Conservation (phyloP, 1,140 invertebrate genomes). For the Oreohelix idahoensis region DNA sequence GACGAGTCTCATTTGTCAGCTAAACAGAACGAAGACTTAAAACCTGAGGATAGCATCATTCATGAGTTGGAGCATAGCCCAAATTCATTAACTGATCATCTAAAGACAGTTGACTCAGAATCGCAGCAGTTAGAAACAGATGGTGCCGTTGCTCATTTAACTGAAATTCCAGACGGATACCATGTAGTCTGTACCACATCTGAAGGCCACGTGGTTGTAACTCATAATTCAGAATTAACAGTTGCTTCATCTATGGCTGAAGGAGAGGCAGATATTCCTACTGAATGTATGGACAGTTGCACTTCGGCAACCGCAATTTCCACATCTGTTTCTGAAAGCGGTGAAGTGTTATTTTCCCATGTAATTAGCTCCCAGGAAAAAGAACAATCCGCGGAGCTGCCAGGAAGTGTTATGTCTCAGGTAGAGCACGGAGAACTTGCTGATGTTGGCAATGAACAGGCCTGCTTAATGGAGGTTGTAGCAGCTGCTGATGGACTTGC, state of each 20-base stretch:
- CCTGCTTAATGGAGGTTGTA: constrained; percentile 8
- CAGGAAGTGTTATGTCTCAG: constrained; percentile 1
- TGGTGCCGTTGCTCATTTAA: constrained; percentile 1
- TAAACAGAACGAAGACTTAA: neutral
- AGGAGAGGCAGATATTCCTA: neutral
- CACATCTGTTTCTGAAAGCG: neutral
- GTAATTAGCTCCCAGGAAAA: neutral
- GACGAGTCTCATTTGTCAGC: neutral
- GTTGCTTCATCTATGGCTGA: neutral
- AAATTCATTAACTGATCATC: neutral
- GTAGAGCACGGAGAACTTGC: neutral
- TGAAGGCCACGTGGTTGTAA: constrained; percentile 26
- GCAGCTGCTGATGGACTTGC: constrained; percentile 7
- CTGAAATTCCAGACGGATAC: constrained; percentile 15
- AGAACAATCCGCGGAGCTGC: neutral
- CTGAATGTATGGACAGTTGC: neutral
- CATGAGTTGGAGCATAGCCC: neutral
- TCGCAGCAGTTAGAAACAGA: neutral
- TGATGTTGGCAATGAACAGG: neutral
- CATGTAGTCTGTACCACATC: constrained; percentile 15
- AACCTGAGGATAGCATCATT: neutral
- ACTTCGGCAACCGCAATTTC: neutral
- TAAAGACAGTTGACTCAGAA: neutral
- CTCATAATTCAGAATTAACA: neutral
- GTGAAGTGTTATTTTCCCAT: neutral